Base-by-base conservation (phyloP, 1,140 invertebrate genomes). In the Luehdorfia chinensis region DNA sequence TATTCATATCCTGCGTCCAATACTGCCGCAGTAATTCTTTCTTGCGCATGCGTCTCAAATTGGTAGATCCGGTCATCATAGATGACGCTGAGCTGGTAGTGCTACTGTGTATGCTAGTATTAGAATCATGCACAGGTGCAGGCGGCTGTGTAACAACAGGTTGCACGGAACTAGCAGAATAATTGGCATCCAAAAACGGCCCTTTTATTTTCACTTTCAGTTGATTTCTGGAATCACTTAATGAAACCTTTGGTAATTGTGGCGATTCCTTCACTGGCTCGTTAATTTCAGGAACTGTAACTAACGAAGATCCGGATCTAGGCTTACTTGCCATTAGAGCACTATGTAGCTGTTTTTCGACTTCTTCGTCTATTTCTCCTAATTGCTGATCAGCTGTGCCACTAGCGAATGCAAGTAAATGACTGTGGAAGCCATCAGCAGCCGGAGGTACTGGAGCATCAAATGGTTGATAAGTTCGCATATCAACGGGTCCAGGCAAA, bases 191-290 rank as follows among this genome's bases (percentile, higher is more conserved):
- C 34, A 93, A 76, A 64, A 96, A 94, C 0, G 95, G 95, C 6
- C 95, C 95, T 77, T 96, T 96, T 50, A 96, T 96, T 79, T 97
- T 97, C 0, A 97, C 92, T 74, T 96, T 96, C 0, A 96, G 73
- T 63, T 95, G 94, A 83, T 95, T 96, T 9, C 94, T 85, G 0
- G 94, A 92, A 73, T 94, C 94, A 5, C 89, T 90, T 7, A 94
- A 76, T 0, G 92, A 92, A 0, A 92, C 90, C 61, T 94, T 94
- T 2, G 79, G 90, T 60, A 87, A 89, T 58, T 76, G 77, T 6
- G 78, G 87, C 19, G 76, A 74, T 55, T 90, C 75, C 48, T 73
- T 89, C 5, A 74, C 72, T 15, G 88, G 83, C 48, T 90, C 88
- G 45, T 78, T 83, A 0, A 67, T 63, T 2, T 79, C 78, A 16